phyloP scores from a whole-genome alignment of 2,888 invertebrate species.

The Saturnia japonica region DNA sequence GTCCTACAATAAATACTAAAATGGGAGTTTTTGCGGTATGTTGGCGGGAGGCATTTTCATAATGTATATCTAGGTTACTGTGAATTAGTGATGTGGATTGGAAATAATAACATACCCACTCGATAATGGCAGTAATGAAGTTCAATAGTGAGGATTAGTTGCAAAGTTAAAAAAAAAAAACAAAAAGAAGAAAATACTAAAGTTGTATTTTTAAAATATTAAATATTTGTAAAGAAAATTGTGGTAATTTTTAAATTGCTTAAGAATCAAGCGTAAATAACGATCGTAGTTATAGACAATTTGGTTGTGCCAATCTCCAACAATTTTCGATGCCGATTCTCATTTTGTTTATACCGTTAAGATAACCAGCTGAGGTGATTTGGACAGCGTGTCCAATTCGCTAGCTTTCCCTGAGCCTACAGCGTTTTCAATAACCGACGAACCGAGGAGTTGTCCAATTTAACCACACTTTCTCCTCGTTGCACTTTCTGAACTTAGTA shows the following conservation, averaged over 20 bases:
- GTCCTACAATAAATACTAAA: not conserved
- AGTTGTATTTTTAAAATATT: not conserved
- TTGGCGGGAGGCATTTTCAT: too few relatives aligned
- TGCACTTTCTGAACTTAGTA: slow-evolving; percentile 33
- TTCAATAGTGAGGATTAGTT: too few relatives aligned
- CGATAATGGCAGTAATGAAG: too few relatives aligned
- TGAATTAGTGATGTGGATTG: too few relatives aligned
- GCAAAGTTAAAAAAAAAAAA: too few relatives aligned
- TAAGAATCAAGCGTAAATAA: not conserved
- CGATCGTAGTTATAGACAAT: not conserved
- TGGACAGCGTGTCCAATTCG: slow-evolving; percentile 42
- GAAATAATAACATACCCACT: too few relatives aligned
- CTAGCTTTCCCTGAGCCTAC: slow-evolving; percentile 52
- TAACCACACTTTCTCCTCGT: slow-evolving; percentile 53
- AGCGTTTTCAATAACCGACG: slow-evolving; percentile 45
- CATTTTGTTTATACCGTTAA: not conserved
- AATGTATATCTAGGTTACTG: too few relatives aligned
- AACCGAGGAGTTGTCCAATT: slow-evolving; percentile 54
- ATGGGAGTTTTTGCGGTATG: too few relatives aligned
- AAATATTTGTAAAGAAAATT: not conserved
- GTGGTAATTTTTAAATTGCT: not conserved
- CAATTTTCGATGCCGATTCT: not conserved
- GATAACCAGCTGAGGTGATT: not conserved
- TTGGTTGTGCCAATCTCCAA: not conserved
- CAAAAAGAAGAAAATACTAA: too few relatives aligned